Evolutionary conservation across 2,888 invertebrate species (phyloP).

Genomic region (Orchesella flavescens): DNA sequence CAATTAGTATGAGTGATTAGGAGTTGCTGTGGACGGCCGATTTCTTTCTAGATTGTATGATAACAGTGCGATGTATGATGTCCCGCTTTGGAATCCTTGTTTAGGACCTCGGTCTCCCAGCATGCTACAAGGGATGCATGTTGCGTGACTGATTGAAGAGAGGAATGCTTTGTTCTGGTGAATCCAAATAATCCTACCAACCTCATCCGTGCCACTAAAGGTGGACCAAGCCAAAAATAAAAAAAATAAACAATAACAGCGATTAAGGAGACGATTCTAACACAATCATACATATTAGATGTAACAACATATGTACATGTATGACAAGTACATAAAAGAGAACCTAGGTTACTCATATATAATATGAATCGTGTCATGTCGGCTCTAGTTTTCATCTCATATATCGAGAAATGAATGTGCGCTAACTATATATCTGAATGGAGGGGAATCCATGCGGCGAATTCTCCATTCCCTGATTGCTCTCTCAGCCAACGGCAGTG

Average conservation of each 20-base stretch:
- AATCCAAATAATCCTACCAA: conserved; percentile 25
- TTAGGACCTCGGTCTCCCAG: conserved; percentile 46
- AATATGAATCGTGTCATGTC: conserved; percentile 9
- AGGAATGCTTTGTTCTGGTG: conserved; percentile 32
- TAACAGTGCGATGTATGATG: not conserved
- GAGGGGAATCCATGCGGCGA: conserved; percentile 4
- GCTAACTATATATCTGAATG: not conserved
- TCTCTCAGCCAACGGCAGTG: conserved; percentile 37
- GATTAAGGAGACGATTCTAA: too few species aligned
- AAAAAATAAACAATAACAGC: too few species aligned
- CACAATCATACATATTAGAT: too few species aligned
- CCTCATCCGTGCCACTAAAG: not conserved
- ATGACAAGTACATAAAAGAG: too few species aligned
- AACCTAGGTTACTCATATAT: too few species aligned
- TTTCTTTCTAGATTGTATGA: conserved; percentile 19
- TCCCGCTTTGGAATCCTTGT: conserved; percentile 44
- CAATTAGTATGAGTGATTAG: conserved; percentile 52
- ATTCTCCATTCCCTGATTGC: conserved; percentile 23
- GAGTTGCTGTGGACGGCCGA: conserved; percentile 26
- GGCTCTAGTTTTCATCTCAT: conserved; percentile 1
- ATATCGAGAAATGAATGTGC: not conserved
- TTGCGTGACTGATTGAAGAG: conserved; percentile 54
- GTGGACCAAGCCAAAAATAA: too few species aligned
- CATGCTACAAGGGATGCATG: conserved; percentile 51
- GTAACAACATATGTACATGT: too few species aligned